Conservation (phyloP, 2,888 invertebrate species). For the Electrophaes corylata region DNA sequence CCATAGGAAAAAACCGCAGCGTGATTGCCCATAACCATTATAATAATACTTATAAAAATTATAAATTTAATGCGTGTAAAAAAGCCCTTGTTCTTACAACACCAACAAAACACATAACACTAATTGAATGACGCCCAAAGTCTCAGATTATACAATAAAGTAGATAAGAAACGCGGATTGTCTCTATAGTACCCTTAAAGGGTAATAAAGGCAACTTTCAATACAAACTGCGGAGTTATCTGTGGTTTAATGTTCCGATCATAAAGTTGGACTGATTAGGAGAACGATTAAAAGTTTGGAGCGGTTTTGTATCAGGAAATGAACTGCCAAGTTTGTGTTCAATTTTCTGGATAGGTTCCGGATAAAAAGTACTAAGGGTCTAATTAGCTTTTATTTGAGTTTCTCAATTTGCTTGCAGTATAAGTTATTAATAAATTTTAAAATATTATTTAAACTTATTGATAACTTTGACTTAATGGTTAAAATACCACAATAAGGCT, state of each 20-base stretch:
- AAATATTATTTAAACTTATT: too few relatives aligned
- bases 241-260: conserved; percentile 43
- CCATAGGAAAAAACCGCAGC: too few relatives aligned
- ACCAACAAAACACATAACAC: conserved; percentile 28
- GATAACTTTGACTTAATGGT: too few relatives aligned
- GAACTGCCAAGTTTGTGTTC: background rate
- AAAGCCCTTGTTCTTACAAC: background rate
- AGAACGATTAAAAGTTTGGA: conserved; percentile 30
- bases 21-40: too few relatives aligned
- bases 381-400: too few relatives aligned
- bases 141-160: conserved; percentile 49
- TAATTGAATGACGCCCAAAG: conserved; percentile 46
- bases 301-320: conserved; percentile 21
- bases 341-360: background rate
- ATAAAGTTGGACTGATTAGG: conserved; percentile 45
- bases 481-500: too few relatives aligned
- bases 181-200: conserved; percentile 39
- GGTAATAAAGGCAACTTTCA: conserved; percentile 25
- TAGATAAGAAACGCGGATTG: conserved; percentile 51
- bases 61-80: background rate
- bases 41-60: too few relatives aligned
- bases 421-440: too few relatives aligned
- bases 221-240: conserved; percentile 7
- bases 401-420: background rate
- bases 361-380: too few relatives aligned